phyloP scores from a whole-genome alignment of 2,113 vertebrate species.

The Cygnus buccinator region DNA sequence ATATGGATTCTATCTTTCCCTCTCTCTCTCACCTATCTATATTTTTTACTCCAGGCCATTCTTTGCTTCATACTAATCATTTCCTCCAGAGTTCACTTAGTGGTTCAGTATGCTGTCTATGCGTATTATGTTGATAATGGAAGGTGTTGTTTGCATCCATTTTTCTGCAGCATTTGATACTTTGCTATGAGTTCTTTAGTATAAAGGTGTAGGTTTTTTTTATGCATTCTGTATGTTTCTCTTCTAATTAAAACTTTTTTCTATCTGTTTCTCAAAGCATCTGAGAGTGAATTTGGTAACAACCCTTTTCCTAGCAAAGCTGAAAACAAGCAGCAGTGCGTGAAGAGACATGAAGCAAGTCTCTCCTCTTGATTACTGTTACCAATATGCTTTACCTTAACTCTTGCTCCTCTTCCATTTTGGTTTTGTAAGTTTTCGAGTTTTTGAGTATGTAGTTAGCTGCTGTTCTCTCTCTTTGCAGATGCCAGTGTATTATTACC shows the following conservation, averaged over 20 bases:
- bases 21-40: rapidly evolving
- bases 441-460: not conserved
- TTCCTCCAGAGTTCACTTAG: not conserved
- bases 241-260: not conserved
- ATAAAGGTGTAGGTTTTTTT: not conserved
- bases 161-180: not conserved
- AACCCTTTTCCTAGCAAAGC: not conserved
- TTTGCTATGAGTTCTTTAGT: not conserved
- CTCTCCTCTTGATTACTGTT: not conserved
- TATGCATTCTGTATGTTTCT: rapidly evolving
- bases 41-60: not conserved
- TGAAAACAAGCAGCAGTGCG: not conserved
- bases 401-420: not conserved
- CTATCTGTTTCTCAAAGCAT: not conserved
- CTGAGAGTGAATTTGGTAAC: not conserved
- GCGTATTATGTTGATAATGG: rapidly evolving
- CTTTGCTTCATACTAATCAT: not conserved
- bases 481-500: conserved; percentile 90
- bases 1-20: not conserved
- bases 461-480: conserved; percentile 60
- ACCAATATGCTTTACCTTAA: not conserved
- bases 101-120: not conserved
- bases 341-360: not conserved
- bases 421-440: not conserved
- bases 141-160: not conserved